Percentiles rank a stretch among this genome's conserved stretches.
Evolutionary conservation across 2,113 vertebrate genomes (phyloP).

Genomic region (Myotis davidii): DNA sequence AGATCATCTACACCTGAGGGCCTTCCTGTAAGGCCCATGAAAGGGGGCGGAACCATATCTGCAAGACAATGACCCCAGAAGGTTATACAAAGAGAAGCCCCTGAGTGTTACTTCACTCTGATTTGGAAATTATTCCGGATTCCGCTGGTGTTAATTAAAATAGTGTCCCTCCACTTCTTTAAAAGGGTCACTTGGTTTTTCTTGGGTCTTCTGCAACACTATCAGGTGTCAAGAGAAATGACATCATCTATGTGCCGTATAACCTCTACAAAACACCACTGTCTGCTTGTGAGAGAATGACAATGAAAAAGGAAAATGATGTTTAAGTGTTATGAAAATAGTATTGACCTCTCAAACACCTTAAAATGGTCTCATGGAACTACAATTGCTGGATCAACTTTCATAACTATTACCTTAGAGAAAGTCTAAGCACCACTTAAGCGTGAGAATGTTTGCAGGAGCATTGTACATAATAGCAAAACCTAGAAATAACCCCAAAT

Average conservation of each 20-base stretch:
- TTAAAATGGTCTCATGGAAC: not conserved
- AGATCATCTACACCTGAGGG: too few relatives aligned
- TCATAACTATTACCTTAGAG: not conserved
- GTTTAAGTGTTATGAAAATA: not conserved
- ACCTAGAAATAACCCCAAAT: not conserved
- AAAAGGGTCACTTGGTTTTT: too few relatives aligned
- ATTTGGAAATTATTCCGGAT: too few relatives aligned
- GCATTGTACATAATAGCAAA: not conserved
- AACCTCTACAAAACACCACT: not conserved
- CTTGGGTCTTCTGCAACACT: too few relatives aligned
- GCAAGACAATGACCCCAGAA: too few relatives aligned
- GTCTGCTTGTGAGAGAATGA: not conserved
- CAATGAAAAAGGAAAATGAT: not conserved
- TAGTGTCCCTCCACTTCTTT: too few relatives aligned
- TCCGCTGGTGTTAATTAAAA: too few relatives aligned
- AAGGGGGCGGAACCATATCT: too few relatives aligned
- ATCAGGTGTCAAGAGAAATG: not conserved
- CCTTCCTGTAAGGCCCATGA: too few relatives aligned
- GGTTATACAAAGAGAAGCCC: too few relatives aligned
- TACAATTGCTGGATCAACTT: not conserved
- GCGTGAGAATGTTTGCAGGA: not conserved
- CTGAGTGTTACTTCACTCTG: too few relatives aligned
- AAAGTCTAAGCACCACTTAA: not conserved
- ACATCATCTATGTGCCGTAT: not conserved
- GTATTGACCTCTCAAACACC: not conserved